Evolutionary conservation across 1,140 invertebrate genomes (phyloP).

Genomic region (Drosophila persimilis): DNA sequence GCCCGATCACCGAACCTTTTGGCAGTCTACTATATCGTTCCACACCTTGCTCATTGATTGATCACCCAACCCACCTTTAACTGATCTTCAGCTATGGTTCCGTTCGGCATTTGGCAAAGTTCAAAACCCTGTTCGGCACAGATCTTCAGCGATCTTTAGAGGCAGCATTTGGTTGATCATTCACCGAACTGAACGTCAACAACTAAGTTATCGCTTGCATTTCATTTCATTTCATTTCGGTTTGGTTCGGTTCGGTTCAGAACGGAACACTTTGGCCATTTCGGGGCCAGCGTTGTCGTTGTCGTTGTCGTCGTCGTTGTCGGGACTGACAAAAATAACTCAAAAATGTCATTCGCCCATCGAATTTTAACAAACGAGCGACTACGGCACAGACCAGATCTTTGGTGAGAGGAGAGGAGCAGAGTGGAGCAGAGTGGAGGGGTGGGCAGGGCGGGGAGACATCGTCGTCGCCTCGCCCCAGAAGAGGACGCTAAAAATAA

Average conservation of each 20-base stretch:
- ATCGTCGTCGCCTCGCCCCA: conserved; percentile 38
- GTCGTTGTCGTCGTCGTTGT: conserved; percentile 28
- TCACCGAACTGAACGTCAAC: conserved; percentile 46
- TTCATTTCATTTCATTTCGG: conserved; percentile 59
- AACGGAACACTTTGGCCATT: conserved; percentile 22
- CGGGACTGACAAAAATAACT: conserved; percentile 77
- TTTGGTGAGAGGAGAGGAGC: conserved; percentile 5
- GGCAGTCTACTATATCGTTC: too few relatives aligned
- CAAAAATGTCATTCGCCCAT: conserved; percentile 82
- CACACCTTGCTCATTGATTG: too few relatives aligned
- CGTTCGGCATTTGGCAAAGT: too few relatives aligned
- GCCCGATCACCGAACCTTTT: too few relatives aligned
- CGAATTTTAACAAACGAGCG: conserved; percentile 80
- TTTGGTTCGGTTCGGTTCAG: conserved; percentile 40
- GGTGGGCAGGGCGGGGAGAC: conserved; percentile 2
- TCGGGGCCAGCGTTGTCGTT: conserved; percentile 29
- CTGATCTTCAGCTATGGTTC: too few relatives aligned
- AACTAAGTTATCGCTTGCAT: conserved; percentile 76
- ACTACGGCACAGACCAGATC: conserved; percentile 12
- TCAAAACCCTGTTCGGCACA: too few relatives aligned
- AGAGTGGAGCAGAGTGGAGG: neutral
- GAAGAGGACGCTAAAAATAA: conserved; percentile 48
- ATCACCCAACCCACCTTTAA: too few relatives aligned
- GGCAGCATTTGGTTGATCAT: conserved; percentile 43
- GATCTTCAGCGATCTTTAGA: too few relatives aligned